These are phyloP conservation scores for Physocephala rufipes DNA, from an alignment of 2,888 invertebrate genomes.

Conservation along the genomic window DNA sequence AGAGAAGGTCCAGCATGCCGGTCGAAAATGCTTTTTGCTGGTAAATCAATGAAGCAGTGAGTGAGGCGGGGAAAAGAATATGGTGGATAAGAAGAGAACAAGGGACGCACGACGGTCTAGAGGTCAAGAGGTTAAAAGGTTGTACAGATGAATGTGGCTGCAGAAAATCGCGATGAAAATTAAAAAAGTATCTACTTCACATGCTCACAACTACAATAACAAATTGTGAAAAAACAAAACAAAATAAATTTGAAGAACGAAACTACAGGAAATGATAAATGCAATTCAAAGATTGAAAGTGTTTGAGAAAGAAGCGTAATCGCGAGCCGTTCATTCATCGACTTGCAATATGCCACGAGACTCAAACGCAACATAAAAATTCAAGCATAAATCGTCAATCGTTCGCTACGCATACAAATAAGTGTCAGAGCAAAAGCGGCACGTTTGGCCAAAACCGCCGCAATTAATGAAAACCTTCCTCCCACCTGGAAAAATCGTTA, in stretches of 20 bases:
- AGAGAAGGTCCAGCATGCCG: background rate
- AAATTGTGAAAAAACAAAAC: background rate
- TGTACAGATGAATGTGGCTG: no score
- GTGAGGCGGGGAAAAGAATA: background rate
- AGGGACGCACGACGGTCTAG: background rate
- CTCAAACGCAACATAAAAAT: background rate
- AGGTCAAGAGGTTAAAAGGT: background rate
- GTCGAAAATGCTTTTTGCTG: background rate
- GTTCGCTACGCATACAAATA: no score
- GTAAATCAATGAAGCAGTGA: background rate
- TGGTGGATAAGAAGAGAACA: background rate
- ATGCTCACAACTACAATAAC: slow-evolving; percentile 5
- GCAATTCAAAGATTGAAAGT: no score
- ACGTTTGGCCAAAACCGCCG: no score
- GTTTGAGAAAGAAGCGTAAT: no score
- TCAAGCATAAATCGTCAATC: background rate
- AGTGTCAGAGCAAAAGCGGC: no score
- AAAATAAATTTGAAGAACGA: slow-evolving; percentile 2
- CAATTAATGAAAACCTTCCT: background rate
- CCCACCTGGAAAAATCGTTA: slow-evolving; percentile 67
- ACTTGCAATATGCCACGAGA: background rate
- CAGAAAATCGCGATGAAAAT: no score
- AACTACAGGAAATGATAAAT: background rate
- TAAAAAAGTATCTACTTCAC: background rate
- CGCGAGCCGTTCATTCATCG: no score